These are phyloP conservation scores for Euphonia xanthogaster DNA, from an alignment of 2,797 vertebrate species.

Conservation along the genomic window DNA sequence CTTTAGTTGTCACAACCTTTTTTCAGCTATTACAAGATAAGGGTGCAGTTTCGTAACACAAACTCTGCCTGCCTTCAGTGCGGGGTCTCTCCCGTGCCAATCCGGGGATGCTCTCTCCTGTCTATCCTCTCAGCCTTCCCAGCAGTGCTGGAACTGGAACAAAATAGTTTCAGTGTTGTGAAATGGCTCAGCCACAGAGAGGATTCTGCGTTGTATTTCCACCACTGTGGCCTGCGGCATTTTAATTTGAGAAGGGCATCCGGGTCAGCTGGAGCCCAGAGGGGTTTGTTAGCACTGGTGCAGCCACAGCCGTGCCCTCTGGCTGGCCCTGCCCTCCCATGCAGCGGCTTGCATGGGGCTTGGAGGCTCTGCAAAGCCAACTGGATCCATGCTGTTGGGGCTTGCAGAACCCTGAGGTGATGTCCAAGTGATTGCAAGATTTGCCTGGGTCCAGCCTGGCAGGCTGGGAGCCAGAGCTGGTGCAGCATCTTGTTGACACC, in stretches of 20 bases:
- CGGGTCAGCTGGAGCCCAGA: background rate
- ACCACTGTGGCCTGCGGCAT: fast-evolving
- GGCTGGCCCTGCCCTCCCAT: background rate
- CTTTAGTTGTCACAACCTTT: background rate
- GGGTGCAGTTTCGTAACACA: fast-evolving
- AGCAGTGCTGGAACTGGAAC: background rate
- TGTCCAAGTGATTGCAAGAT: fast-evolving
- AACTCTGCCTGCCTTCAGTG: background rate
- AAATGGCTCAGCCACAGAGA: background rate
- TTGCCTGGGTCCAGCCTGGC: background rate
- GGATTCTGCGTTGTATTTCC: background rate
- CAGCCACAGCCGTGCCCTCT: background rate
- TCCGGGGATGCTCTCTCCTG: fast-evolving
- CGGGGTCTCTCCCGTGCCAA: background rate
- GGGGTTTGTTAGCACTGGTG: fast-evolving
- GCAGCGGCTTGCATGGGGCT: background rate
- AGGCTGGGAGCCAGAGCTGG: background rate
- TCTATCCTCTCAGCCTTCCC: fast-evolving
- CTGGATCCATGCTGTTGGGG: background rate
- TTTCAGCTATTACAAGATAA: background rate
- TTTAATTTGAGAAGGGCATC: background rate
- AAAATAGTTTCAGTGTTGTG: background rate
- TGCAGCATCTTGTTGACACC: background rate
- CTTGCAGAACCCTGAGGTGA: background rate
- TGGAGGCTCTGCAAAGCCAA: background rate